Base-by-base conservation (phyloP, 2,888 invertebrate species). In the Macrosoma leucophasiata region DNA sequence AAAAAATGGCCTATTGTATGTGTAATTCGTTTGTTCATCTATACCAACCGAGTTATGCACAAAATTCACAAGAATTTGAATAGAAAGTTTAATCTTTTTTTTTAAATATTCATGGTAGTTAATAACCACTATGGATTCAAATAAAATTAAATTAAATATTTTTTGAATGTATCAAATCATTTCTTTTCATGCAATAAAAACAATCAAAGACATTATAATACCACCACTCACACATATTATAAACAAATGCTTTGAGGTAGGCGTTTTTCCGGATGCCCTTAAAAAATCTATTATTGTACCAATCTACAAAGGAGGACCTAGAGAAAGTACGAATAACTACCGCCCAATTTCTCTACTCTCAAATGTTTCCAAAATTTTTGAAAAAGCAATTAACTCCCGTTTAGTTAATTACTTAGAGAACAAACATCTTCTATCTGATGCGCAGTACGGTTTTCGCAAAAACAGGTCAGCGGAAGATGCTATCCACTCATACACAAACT, bases 391-490 rank as follows among this genome's bases (percentile, higher is more conserved):
- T 2, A 39, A 39, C n/a, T 17, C 8, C 6, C 23, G 34, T 6
- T n/a, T 39, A 7, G 5, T 14, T 4, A 24, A 29, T n/a, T 30
- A 15, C 9, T 25, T 36, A 4, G 26, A 36, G 9, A 23, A 17
- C 18, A 29, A 15, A 5, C 13, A 27, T 8, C 12, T 39, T 13
- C 10, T 35, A 7, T 39, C 39, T 1, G 10, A 15, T 2, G 23
- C 23, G 3, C 39, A 39, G 18, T 39, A 20, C 20, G 39, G 39
- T 3, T 39, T 34, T 13, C 33, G 39, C 6, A 13, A 9, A 5
- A 15, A 13, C 1, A 30, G 20, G 20, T 39, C 34, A n/a, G 34
- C 39, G 5, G 34, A 34, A 12, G 39, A 39, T 14, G 33, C 34
- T 3, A 28, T 34, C 0, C 6, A 14, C 15, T 10, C 21, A 12